These are phyloP conservation scores for Mantis religiosa DNA, from an alignment of 2,888 invertebrate genomes.

Conservation along the genomic window DNA sequence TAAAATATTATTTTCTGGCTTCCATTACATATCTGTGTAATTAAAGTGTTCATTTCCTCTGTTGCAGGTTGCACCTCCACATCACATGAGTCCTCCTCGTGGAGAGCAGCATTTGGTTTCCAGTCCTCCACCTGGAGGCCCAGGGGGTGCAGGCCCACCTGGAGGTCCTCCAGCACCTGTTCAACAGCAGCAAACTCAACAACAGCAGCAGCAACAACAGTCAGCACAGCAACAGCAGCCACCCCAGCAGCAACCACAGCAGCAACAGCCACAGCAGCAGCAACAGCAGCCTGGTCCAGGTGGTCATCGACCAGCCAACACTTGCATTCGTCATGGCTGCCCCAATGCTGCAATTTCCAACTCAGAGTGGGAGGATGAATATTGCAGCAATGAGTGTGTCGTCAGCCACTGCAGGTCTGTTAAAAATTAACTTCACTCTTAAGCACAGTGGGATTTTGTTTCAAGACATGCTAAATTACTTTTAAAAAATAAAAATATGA, in stretches of 20 bases:
- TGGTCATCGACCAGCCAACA: conserved; percentile 44
- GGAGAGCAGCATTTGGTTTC: conserved; percentile 45
- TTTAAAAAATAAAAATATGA: too few species aligned
- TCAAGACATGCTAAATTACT: too few species aligned
- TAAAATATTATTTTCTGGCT: too few species aligned
- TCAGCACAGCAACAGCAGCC: conserved; percentile 37
- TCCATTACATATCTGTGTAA: not conserved
- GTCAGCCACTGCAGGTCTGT: conserved; percentile 86
- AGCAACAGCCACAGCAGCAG: conserved; percentile 37
- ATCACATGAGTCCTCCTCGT: conserved; percentile 45
- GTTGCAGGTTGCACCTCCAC: conserved; percentile 38
- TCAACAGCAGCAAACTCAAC: conserved; percentile 42
- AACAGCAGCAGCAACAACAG: conserved; percentile 38
- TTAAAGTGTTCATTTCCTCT: conserved; percentile 22
- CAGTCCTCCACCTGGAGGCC: conserved; percentile 41
- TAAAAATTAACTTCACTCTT: conserved; percentile 33
- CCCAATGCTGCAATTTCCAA: conserved; percentile 85
- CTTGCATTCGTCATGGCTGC: conserved; percentile 86
- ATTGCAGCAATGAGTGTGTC: conserved; percentile 95
- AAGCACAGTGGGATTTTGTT: conserved; percentile 30
- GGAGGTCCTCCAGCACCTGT: conserved; percentile 39
- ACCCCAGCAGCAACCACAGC: conserved; percentile 37
- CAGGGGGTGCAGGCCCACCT: conserved; percentile 36
- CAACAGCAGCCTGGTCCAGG: conserved; percentile 38
- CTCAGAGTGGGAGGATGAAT: conserved; percentile 94